Conservation (phyloP, 2,113 vertebrate genomes). For the Edolisoma coerulescens region DNA sequence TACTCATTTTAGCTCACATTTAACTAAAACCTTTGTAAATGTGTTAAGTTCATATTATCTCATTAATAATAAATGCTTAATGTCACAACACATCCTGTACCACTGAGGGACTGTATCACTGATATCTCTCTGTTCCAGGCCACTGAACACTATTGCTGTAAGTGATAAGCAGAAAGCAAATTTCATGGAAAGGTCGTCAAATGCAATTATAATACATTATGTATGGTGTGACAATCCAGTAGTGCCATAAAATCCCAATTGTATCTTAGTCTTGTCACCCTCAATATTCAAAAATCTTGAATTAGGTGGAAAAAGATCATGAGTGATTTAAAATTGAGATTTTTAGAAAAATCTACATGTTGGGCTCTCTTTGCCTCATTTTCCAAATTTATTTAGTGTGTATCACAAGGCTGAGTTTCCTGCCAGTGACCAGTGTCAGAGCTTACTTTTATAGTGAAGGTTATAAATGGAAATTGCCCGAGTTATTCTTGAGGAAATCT, state of each 20-base stretch:
- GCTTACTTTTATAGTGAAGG: not conserved
- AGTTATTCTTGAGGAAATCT: not conserved
- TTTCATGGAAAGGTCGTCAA: not conserved
- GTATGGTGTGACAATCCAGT: not conserved
- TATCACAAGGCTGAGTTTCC: not conserved
- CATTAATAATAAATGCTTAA: not conserved
- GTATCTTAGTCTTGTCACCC: not conserved
- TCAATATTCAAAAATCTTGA: not conserved
- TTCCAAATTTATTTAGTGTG: not conserved
- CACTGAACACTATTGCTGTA: not conserved
- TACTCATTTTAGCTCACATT: not conserved
- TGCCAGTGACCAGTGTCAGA: not conserved
- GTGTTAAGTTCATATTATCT: not conserved
- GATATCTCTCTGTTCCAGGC: not conserved
- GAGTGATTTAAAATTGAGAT: not conserved
- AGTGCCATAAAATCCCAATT: not conserved
- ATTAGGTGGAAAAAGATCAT: not conserved
- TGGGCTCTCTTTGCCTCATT: not conserved
- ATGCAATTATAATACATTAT: not conserved
- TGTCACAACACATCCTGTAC: not conserved
- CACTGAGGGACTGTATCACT: not conserved
- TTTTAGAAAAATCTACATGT: rapidly evolving
- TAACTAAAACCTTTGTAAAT: not conserved
- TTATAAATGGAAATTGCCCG: not conserved
- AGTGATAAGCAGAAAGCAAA: not conserved